These are phyloP conservation scores for Cremastinae sp. DNA, from an alignment of 2,888 invertebrate species.

Conservation along the genomic window DNA sequence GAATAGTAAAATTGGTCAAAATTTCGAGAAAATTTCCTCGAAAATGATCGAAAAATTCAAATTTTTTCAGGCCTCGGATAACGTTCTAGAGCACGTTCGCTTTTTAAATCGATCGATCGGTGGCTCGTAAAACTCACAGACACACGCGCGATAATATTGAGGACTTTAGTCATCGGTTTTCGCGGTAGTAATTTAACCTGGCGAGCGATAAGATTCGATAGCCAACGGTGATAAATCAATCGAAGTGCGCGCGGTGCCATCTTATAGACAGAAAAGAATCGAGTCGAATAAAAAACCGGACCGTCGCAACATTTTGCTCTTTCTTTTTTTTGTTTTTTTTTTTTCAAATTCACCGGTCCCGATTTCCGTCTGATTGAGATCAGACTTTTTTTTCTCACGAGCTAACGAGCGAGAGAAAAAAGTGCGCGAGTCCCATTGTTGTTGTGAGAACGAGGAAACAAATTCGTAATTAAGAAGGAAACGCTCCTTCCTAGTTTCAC, in stretches of 20 bases:
- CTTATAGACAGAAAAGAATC: neutral
- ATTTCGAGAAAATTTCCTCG: too few relatives aligned
- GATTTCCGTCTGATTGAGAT: neutral
- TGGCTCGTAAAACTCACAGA: constrained; percentile 12
- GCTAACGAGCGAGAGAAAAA: neutral
- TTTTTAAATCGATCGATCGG: constrained; percentile 54
- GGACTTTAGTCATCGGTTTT: constrained; percentile 52
- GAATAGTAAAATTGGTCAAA: too few relatives aligned
- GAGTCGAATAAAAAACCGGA: neutral
- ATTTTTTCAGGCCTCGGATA: constrained; percentile 9
- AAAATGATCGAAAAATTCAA: too few relatives aligned
- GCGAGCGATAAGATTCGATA: constrained; percentile 47
- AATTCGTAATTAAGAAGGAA: neutral
- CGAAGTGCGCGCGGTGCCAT: constrained; percentile 21
- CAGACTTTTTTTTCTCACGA: constrained; percentile 4
- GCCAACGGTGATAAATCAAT: constrained; percentile 52
- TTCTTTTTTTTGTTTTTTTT: constrained; percentile 19
- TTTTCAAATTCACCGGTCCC: constrained; percentile 7
- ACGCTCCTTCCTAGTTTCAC: too few relatives aligned
- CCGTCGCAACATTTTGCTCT: neutral
- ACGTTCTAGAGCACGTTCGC: constrained; percentile 28
- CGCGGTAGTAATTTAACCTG: constrained; percentile 51
- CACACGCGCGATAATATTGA: neutral
- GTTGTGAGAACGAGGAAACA: neutral
- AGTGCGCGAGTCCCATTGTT: neutral